These are phyloP conservation scores for Pipistrellus kuhlii DNA, from an alignment of 2,797 vertebrate genomes.

Conservation along the genomic window DNA sequence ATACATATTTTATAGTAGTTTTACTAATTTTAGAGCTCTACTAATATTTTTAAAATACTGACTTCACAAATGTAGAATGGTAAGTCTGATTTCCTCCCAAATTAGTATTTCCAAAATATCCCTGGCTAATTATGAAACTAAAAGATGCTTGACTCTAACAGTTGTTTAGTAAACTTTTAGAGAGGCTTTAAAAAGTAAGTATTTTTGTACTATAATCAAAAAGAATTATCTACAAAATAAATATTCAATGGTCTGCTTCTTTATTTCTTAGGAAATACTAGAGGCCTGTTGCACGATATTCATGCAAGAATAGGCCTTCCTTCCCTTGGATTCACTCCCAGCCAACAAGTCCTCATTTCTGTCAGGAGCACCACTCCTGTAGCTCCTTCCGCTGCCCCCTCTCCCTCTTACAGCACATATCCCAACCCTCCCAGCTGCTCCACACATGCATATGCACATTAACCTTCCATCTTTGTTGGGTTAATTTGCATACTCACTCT, in stretches of 20 bases:
- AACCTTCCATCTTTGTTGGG: no score
- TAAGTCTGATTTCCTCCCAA: background rate
- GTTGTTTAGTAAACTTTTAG: background rate
- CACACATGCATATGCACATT: no score
- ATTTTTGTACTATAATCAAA: background rate
- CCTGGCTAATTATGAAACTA: background rate
- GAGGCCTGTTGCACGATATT: no score
- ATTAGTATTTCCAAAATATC: slow-evolving; percentile 6
- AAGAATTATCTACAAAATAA: slow-evolving; percentile 15
- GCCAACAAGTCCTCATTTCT: no score
- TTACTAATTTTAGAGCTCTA: background rate
- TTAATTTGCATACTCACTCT: no score
- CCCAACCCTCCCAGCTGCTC: no score
- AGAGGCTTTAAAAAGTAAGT: background rate
- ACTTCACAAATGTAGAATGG: slow-evolving; percentile 47
- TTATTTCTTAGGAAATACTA: background rate
- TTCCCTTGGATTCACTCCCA: no score
- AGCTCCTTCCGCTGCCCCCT: no score
- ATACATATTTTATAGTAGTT: background rate
- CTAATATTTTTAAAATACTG: background rate
- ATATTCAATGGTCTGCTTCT: background rate
- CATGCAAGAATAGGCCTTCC: no score
- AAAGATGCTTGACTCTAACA: background rate
- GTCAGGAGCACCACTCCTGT: no score
- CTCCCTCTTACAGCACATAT: no score